Evolutionary conservation across 2,113 vertebrate genomes (phyloP), one percentile per base, ranked within the genome.

Genomic region (Aspidoscelis tigris): DNA sequence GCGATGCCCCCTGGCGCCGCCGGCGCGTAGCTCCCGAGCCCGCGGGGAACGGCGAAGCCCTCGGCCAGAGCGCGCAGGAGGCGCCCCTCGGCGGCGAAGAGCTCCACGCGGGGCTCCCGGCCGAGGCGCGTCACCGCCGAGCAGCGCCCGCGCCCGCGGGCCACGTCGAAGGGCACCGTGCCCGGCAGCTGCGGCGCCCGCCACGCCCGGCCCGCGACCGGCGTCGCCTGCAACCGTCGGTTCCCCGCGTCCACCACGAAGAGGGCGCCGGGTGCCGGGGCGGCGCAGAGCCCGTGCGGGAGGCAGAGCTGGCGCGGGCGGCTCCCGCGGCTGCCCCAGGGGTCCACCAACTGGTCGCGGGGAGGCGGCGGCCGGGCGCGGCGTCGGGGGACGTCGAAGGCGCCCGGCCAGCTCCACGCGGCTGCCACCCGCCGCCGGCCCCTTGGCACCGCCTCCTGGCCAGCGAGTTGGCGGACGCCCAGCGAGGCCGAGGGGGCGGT

Each of bases 201-300:
- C 2, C 96, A 95, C 47, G 47, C 64, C 20, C 5, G 2, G 82
- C 91, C 33, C 87, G 5, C 81, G 74, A 97, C 95, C 70, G 93
- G 95, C 71, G 96, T 94, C 33, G 33, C 33, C 94, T 97, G 95
- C 86, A 97, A 83, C 41, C 96, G 95, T n/a, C 94, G 93, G 78
- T 97, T 97, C 70, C 97, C 96, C 26, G 95, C 96, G 83, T 97
- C 97, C 43, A 97, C 97, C 33, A 97, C 92, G 61, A 95, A 97
- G 33, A 97, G 91, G 26, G 95, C 93, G 3, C 96, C 96, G 61
- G 95, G 92, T 65, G 95, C 93, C 7, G 93, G 89, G 2, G 95
- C 95, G 44, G 89, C 88, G 41, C 96, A 93, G 24, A 97, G 86
- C 20, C 97, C 96, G 85, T 95, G 96, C n/a, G 96, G 96, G 7